phyloP scores from a whole-genome alignment of 1,140 invertebrate species.

The Carposina sasakii region DNA sequence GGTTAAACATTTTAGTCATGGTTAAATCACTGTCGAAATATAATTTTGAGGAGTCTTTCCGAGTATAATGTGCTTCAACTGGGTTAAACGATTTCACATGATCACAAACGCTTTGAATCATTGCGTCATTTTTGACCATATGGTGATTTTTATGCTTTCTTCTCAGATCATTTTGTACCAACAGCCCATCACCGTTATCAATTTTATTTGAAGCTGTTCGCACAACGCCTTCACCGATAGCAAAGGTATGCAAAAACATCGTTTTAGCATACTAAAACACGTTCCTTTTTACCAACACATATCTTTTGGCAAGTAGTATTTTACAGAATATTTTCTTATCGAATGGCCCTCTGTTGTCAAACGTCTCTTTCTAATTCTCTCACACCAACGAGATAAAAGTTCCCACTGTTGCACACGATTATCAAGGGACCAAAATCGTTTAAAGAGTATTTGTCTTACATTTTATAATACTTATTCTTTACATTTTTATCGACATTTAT shows the following conservation, averaged over 20 bases:
- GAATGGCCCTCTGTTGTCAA: too few species aligned
- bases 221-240: neutral
- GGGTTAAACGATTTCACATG: neutral
- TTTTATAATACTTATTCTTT: too few species aligned
- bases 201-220: neutral
- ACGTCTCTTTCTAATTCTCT: too few species aligned
- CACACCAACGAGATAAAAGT: too few species aligned
- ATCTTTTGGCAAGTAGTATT: too few species aligned
- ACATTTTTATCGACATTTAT: too few species aligned
- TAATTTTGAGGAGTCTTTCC: neutral
- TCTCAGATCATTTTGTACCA: neutral
- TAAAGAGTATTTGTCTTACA: too few species aligned
- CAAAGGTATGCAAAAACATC: constrained; percentile 1
- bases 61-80: neutral
- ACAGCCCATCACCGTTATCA: neutral
- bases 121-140: neutral
- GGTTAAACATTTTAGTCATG: neutral
- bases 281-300: too few species aligned
- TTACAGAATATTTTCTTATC: too few species aligned
- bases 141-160: neutral
- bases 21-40: neutral
- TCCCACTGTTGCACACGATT: too few species aligned
- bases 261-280: too few species aligned
- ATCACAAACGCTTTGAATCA: neutral
- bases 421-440: too few species aligned